Evolutionary conservation across 2,888 invertebrate species (phyloP), one percentile per base, ranked within the genome.

Genomic region (Acronicta aceris): DNA sequence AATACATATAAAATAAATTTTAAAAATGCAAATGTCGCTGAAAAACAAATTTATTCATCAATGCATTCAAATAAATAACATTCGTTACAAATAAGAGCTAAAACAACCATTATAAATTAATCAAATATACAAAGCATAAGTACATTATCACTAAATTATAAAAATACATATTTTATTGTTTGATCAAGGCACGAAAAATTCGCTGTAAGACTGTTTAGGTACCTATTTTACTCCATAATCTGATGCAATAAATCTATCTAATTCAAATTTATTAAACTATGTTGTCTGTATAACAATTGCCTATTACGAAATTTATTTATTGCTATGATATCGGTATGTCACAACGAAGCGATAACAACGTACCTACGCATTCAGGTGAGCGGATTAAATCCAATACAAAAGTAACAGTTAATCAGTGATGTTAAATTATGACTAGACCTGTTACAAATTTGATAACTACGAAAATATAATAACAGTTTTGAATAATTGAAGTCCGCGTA

Each of bases 21-120:
- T 76, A 74, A 84, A 84, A 82, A 82, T 66, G 79, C 71, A 72
- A 66, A 65, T 72, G 81, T 85, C 85, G 88, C 88, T 88, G 83
- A 87, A 89, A 87, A 88, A 85, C 82, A 87, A 84, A 83, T 91
- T 88, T 90, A 90, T 90, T 92, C 84, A 73, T 64, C 75, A 69
- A 77, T 75, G 72, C 77, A 75, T 83, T 76, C 79, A 81, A 81
- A 81, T 81, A 85, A 83, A 79, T 79, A 83, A 75, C 71, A 76
- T 71, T 53, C 66, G 49, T 69, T 75, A 76, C 66, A 85, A 80
- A 81, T 76, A 64, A 65, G 46, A 73, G 74, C 67, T 66, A 76
- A 78, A 78, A 79, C 76, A 81, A 74, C 67, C 73, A 76, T 65
- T 77, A 81, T 66, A 76, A 81, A 78, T 74, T 79, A 81, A 84